Percentiles rank a stretch among this genome's conserved stretches.
Conservation (phyloP, 2,113 vertebrate genomes). For the Eulemur macaco region DNA sequence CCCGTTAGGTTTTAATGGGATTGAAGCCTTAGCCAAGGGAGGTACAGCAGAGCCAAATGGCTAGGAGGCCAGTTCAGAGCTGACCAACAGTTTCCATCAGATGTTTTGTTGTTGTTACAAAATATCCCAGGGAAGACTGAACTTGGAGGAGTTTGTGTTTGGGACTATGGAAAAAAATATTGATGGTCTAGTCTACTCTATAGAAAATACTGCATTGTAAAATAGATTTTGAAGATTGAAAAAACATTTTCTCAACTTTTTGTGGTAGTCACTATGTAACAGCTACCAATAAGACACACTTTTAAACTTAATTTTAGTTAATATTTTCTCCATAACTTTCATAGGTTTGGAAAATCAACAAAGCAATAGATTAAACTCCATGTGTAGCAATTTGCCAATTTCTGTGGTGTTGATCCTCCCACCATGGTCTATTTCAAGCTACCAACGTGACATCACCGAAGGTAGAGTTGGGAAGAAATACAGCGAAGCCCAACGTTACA, state of each 20-base stretch:
- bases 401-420: neutral
- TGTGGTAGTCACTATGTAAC: neutral
- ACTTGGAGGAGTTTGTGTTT: neutral
- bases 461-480: neutral
- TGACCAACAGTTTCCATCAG: neutral
- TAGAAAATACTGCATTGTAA: neutral
- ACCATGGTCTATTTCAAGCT: neutral
- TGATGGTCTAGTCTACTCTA: neutral
- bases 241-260: neutral
- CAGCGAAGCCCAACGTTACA: too few species aligned
- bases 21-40: neutral
- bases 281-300: neutral
- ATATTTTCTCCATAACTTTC: neutral
- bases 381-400: neutral
- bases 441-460: rapidly evolving
- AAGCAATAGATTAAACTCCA: neutral
- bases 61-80: neutral
- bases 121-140: neutral
- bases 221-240: neutral
- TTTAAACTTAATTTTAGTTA: neutral
- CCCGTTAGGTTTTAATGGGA: neutral
- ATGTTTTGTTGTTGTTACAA: neutral
- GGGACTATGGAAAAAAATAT: neutral
- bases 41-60: neutral
- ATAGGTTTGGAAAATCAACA: neutral